Base-by-base conservation (phyloP, 2,797 vertebrate species). In the Hydrolagus colliei region DNA sequence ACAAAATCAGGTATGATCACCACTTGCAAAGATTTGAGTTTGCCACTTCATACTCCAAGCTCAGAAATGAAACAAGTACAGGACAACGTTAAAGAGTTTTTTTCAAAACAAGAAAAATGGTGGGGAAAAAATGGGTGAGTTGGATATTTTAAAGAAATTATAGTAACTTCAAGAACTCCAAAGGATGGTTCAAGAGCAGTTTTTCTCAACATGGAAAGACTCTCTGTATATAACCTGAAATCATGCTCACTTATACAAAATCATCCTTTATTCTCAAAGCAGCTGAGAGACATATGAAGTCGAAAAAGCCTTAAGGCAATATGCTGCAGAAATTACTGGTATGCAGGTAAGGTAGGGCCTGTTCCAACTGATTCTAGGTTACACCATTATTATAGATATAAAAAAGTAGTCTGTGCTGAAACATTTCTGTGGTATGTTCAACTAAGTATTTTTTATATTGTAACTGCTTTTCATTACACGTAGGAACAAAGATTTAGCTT, bases 321-420 rank as follows among this genome's bases (percentile, higher is more conserved):
- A 18, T 18, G 71, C 35, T 84, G 16, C 79, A 84, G 65, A 84
- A 84, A 84, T 84, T 84, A 71, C 79, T 84, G 79, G 79, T 84
- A 84, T 84, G 79, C 79, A 71, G 41, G 79, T 84, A 71, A 84
- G 79, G 79, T 84, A 84, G 79, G 79, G 79, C 79, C 65, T 84
- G 79, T 71, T 84, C 65, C 65, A 71, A 84, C 79, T 10, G 71
- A 84, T 84, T 84, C 65, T 71, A 41, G 32, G 32, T 52, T 6
- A 27, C 79, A 84, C 65, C 65, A 84, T 84, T 84, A 84, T 71
- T 32, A 68, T 68, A 52, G 41, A 6, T 52, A n/a, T 41, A 84
- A 63, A 79, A 41, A 11, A 41, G 79, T 67, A 84, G 65, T 71
- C 65, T 84, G 65, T 20, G 41, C 62, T 84, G 65, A 41, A 84